phyloP scores from a whole-genome alignment of 2,888 invertebrate genomes.

The Apodemia duryi region DNA sequence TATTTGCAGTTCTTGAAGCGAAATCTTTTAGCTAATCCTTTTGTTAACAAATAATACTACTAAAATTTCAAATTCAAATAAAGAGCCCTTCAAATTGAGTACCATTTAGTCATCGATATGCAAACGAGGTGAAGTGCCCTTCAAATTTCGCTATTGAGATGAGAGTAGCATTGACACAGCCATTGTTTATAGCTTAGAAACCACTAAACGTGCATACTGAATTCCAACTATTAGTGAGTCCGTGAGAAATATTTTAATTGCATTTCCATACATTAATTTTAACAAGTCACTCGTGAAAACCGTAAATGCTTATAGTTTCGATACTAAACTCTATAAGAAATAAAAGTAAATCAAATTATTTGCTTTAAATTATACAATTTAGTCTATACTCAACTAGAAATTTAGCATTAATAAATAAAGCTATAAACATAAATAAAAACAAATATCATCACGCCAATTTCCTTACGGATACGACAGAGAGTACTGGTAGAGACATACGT shows the following conservation, averaged over 20 bases:
- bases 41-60: not conserved
- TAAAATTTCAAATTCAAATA: not conserved
- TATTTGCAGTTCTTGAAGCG: too few relatives aligned
- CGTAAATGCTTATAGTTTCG: not conserved
- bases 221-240: slow-evolving; percentile 11
- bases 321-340: too few relatives aligned
- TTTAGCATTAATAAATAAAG: too few relatives aligned
- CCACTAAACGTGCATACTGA: slow-evolving; percentile 8
- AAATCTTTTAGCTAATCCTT: too few relatives aligned
- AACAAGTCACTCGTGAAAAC: not conserved
- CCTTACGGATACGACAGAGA: too few relatives aligned
- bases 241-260: slow-evolving; percentile 14
- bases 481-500: too few relatives aligned
- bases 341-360: too few relatives aligned
- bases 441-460: too few relatives aligned
- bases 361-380: too few relatives aligned
- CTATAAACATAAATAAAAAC: too few relatives aligned
- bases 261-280: not conserved
- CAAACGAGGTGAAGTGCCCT: slow-evolving; percentile 67
- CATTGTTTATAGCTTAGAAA: slow-evolving; percentile 45
- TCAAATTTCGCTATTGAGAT: slow-evolving; percentile 41
- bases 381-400: too few relatives aligned
- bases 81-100: slow-evolving; percentile 6
- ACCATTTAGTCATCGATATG: slow-evolving; percentile 59
- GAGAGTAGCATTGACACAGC: slow-evolving; percentile 51